Percentiles rank a stretch among this genome's conserved stretches.
phyloP scores from a whole-genome alignment of 2,888 invertebrate species.

The Zaprionus obscuricornis region DNA sequence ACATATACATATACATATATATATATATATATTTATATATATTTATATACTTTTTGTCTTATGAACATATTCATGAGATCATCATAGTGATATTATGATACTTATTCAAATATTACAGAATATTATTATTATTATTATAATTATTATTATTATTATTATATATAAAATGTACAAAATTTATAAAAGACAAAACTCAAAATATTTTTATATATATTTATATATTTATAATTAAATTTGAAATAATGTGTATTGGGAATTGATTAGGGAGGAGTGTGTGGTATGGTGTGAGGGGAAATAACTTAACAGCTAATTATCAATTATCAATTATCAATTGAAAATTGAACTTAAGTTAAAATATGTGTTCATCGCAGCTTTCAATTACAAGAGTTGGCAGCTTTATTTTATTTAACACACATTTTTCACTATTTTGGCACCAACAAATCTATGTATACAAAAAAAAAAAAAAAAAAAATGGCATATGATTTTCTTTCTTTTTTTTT shows the following conservation, averaged over 20 bases:
- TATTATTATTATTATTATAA: no score
- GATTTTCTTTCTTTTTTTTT: conserved; percentile 29
- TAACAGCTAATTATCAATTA: no score
- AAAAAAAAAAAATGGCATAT: conserved; percentile 72
- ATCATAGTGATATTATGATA: conserved; percentile 80
- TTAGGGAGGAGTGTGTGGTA: no score
- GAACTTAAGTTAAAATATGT: conserved; percentile 35
- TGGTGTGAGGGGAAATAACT: no score
- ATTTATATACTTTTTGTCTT: conserved; percentile 74
- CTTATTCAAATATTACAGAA: conserved; percentile 68
- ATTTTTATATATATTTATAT: no score
- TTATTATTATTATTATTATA: no score
- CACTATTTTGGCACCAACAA: conserved; percentile 67
- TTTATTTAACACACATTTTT: conserved; percentile 46
- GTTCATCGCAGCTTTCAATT: conserved; percentile 37
- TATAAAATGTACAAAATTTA: conserved; percentile 67
- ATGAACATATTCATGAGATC: conserved; percentile 83
- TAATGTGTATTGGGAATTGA: no score
- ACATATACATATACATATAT: conserved; percentile 46
- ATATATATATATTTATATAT: conserved; percentile 23
- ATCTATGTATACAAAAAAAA: conserved; percentile 55
- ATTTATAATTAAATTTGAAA: no score
- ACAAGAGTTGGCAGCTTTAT: conserved; percentile 48
- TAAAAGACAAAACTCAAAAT: no score
- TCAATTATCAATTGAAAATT: conserved; percentile 10